These are phyloP conservation scores for Semicossyphus pulcher DNA, from an alignment of 2,113 vertebrate genomes.

Conservation along the genomic window DNA sequence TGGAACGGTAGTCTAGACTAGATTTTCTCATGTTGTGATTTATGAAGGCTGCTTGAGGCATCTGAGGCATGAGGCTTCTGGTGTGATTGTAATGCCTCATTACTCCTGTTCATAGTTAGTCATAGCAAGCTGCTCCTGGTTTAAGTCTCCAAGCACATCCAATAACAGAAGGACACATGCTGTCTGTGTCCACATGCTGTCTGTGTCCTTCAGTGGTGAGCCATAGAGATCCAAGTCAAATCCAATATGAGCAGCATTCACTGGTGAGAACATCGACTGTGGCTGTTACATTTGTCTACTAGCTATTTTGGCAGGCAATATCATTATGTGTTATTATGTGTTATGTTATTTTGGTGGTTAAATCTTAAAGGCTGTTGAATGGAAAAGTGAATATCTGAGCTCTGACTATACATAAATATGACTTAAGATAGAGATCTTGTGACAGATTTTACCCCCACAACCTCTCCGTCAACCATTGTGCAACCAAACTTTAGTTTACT, in stretches of 20 bases:
- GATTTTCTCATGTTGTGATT: conserved; percentile 78
- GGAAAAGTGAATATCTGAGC: conserved; percentile 24
- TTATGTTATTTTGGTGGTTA: too few relatives aligned
- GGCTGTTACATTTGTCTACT: conserved; percentile 51
- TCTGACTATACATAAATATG: conserved; percentile 19
- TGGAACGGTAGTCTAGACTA: conserved; percentile 78
- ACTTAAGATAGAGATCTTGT: conserved; percentile 28
- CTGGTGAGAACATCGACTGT: conserved; percentile 48
- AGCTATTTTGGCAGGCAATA: conserved; percentile 38
- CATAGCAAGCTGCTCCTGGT: conserved; percentile 74
- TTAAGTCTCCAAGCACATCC: conserved; percentile 67
- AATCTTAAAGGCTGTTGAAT: conserved; percentile 32
- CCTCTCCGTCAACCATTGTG: conserved; percentile 12
- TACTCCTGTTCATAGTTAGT: conserved; percentile 79
- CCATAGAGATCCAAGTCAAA: conserved; percentile 43
- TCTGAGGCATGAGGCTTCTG: conserved; percentile 77
- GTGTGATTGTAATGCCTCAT: conserved; percentile 82
- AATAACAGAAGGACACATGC: conserved; percentile 60
- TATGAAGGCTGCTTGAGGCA: conserved; percentile 77
- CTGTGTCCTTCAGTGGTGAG: conserved; percentile 50
- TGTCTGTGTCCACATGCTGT: conserved; percentile 64
- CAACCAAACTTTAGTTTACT: conserved; percentile 38
- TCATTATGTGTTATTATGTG: too few relatives aligned
- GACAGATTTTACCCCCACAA: conserved; percentile 48
- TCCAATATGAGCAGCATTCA: conserved; percentile 43